These are phyloP conservation scores for Ptilorrhoa leucosticta DNA, from an alignment of 2,113 vertebrate species.

Conservation along the genomic window DNA sequence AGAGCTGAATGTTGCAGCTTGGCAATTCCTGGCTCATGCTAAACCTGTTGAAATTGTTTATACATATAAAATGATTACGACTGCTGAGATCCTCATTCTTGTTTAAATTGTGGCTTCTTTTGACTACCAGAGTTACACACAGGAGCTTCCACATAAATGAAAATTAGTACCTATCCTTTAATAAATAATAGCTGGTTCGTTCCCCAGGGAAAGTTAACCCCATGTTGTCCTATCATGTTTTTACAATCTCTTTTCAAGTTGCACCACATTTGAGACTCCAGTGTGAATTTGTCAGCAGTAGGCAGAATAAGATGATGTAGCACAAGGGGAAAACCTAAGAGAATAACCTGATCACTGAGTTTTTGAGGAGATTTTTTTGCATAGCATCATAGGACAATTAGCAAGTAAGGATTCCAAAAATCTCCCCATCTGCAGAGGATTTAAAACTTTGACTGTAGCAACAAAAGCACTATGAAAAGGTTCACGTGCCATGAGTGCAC, in stretches of 20 bases:
- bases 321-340: background rate
- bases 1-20: background rate
- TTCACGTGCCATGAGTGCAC: background rate
- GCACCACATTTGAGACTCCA: background rate
- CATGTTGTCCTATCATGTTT: background rate
- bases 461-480: rapidly evolving
- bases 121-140: background rate
- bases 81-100: background rate
- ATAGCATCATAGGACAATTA: background rate
- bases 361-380: background rate
- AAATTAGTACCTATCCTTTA: background rate
- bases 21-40: background rate
- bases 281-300: background rate
- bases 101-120: conserved; percentile 16
- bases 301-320: background rate
- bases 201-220: background rate
- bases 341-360: background rate
- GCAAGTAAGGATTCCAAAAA: background rate
- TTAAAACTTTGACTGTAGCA: background rate
- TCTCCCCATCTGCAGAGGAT: background rate
- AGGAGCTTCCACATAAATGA: background rate
- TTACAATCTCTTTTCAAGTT: background rate
- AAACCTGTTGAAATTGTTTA: conserved; percentile 1
- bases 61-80: background rate
- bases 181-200: background rate